Evolutionary conservation across 2,888 invertebrate genomes (phyloP).

Genomic region (Meiosimyza platycephala): DNA sequence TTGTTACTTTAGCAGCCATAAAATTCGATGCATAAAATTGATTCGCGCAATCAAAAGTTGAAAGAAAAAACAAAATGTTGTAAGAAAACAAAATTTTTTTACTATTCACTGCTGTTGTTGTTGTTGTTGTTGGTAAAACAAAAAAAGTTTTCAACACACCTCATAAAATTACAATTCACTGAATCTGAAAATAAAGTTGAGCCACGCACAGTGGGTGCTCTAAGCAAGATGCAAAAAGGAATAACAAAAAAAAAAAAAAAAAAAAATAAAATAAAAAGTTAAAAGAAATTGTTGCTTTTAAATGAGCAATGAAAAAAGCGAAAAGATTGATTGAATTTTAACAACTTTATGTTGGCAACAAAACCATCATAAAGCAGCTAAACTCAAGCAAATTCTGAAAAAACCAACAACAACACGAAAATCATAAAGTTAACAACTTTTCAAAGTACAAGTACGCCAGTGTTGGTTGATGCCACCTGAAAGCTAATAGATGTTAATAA

Average conservation of each 20-base stretch:
- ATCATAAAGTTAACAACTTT: too few relatives aligned
- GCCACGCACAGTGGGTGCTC: too few relatives aligned
- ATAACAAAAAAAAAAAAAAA: neutral
- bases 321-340: conserved; percentile 32
- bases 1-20: neutral
- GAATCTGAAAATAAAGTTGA: too few relatives aligned
- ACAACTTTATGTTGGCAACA: conserved; percentile 26
- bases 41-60: conserved; percentile 4
- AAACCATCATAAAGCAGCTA: too few relatives aligned
- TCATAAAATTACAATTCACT: neutral
- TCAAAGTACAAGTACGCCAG: too few relatives aligned
- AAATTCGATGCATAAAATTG: conserved; percentile 10
- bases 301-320: neutral
- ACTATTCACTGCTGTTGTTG: neutral
- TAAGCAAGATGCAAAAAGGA: neutral
- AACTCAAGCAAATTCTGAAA: too few relatives aligned
- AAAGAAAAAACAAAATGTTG: neutral
- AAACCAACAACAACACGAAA: too few relatives aligned
- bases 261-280: neutral
- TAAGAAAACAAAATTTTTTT: neutral
- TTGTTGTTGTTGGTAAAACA: neutral
- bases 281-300: conserved; percentile 12
- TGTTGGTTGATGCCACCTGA: too few relatives aligned
- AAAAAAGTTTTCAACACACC: neutral
- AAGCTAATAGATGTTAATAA: too few relatives aligned